phyloP scores from a whole-genome alignment of 2,113 vertebrate genomes.

The Rhinolophus ferrumequinum region DNA sequence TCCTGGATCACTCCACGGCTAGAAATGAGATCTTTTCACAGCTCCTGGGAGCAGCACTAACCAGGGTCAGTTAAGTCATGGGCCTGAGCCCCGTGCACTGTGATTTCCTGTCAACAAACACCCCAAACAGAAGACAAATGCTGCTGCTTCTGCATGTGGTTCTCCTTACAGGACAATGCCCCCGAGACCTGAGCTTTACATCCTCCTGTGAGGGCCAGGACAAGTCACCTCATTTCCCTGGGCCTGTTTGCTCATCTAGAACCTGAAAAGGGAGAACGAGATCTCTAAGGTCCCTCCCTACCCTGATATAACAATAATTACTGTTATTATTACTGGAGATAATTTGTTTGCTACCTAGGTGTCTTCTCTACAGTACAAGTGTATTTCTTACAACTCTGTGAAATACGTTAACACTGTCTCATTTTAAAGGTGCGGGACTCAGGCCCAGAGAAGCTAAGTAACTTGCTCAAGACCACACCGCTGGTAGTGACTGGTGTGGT shows the following conservation, averaged over 20 bases:
- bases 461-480: not conserved
- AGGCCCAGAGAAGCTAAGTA: not conserved
- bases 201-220: not conserved
- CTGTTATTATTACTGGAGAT: not conserved
- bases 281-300: not conserved
- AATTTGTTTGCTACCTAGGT: not conserved
- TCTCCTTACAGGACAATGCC: not conserved
- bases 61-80: not conserved
- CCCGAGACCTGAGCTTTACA: not conserved
- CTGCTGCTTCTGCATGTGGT: not conserved
- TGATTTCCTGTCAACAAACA: not conserved
- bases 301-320: not conserved
- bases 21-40: slow-evolving; percentile 24
- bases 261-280: not conserved
- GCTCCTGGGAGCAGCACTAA: not conserved
- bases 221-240: not conserved
- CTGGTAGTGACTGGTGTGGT: not conserved
- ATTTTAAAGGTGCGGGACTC: not conserved
- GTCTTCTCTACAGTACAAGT: not conserved
- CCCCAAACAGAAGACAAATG: not conserved
- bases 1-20: not conserved
- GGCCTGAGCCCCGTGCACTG: not conserved
- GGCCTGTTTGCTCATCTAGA: not conserved
- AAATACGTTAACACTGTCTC: not conserved
- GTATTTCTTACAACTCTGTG: not conserved